Evolutionary conservation across 2,888 invertebrate species (phyloP), one percentile per base, ranked within the genome.

Genomic region (Papilio gigon): DNA sequence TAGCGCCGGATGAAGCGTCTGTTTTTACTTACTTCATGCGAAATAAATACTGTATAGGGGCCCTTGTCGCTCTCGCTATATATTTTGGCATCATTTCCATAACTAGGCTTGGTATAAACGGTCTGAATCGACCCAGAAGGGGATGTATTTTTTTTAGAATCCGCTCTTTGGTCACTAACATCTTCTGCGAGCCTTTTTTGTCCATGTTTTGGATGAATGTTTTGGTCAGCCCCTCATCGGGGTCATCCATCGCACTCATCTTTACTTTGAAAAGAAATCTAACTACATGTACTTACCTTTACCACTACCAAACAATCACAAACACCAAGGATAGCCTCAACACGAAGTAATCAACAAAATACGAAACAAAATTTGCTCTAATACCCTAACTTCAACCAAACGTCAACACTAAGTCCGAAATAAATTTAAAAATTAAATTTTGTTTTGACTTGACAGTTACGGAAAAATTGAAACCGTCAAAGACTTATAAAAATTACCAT

Each of bases 361-460:
- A n/a, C n/a, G n/a, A n/a, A n/a, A n/a, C n/a, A n/a, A n/a, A n/a
- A n/a, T n/a, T n/a, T n/a, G n/a, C n/a, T n/a, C n/a, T n/a, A n/a
- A n/a, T n/a, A n/a, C n/a, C n/a, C n/a, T n/a, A n/a, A n/a, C n/a
- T n/a, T n/a, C n/a, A n/a, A n/a, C n/a, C n/a, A n/a, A n/a, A n/a
- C n/a, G n/a, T n/a, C n/a, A n/a, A n/a, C n/a, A n/a, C n/a, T n/a
- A n/a, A n/a, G n/a, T n/a, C n/a, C n/a, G n/a, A n/a, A n/a, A n/a
- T n/a, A n/a, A n/a, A n/a, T n/a, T n/a, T 50, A 50, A 27, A 27
- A 53, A 27, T 53, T n/a, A 53, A 40, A 37, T 53, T 61, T 60
- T 67, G 65, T 33, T 33, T 61, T 30, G 12, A 35, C 44, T 59
- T 67, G 67, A 61, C 67, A 67, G 61, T 61, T 66, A 27, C 14